Base-by-base conservation (phyloP, 2,888 invertebrate species). In the Phanerotoma sp. region DNA sequence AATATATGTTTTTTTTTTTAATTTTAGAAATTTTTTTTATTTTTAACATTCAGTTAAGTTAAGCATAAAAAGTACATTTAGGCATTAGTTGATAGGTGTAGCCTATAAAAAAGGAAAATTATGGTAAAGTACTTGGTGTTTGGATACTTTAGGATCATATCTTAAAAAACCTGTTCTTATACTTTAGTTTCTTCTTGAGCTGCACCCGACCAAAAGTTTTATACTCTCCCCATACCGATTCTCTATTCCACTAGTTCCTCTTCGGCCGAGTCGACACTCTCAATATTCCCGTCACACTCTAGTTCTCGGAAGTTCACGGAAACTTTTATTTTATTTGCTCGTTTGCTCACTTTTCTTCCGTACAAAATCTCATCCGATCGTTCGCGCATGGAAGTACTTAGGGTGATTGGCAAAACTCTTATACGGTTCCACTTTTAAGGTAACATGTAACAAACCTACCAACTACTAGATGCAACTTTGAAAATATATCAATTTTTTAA, bases 361-460 rank as follows among this genome's bases (percentile, higher is more conserved):
- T 54, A 49, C 56, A 52, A 57, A 58, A 57, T 56, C 51, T 44
- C 48, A 56, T 54, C 58, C 57, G 55, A 56, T 45, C 33, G 35
- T 48, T 40, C 48, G 51, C 38, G 60, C 56, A 50, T 53, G 59
- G 62, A 58, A 62, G 61, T 66, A 64, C 63, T 66, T 62, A 62
- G 57, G 60, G 60, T 62, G 62, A 62, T 62, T 62, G 60, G 60
- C 57, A 48, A 60, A 60, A 58, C 48, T 53, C 47, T 47, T 22
- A 33, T 47, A 56, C 57, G 56, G 62, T 62, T 62, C 64, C 64
- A n/a, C n/a, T n/a, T 58, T 62, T 62, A 45, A 44, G 33, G 62
- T 5, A 7, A 25, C 25, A 63, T 64, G 64, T 65, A 65, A 66
- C 62, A 58, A 58, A 57, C 51, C 42, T 54, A 42, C 51, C n/a